Conservation (phyloP, 2,797 vertebrate genomes). For the Scolopax rusticola region DNA sequence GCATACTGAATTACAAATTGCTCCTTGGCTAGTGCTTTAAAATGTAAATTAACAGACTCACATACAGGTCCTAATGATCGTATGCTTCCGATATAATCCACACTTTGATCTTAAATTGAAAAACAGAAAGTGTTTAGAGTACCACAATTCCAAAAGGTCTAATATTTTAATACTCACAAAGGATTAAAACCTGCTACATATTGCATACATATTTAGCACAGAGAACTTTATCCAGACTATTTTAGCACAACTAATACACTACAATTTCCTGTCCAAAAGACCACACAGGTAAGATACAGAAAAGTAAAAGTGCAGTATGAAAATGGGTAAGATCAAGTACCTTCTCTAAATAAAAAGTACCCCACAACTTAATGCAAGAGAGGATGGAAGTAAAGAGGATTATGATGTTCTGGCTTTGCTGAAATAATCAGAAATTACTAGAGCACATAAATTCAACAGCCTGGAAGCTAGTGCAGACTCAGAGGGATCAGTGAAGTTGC, state of each 20-base stretch:
- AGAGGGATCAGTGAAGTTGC: neutral
- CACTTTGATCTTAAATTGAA: slow-evolving; percentile 59
- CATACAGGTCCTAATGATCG: slow-evolving; percentile 78
- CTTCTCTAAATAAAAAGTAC: neutral
- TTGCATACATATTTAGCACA: neutral
- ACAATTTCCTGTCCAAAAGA: neutral
- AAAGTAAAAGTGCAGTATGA: neutral
- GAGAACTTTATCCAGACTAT: neutral
- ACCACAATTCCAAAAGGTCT: neutral
- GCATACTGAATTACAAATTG: slow-evolving; percentile 69
- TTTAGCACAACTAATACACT: neutral
- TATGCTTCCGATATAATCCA: slow-evolving; percentile 78
- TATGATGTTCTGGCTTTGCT: neutral
- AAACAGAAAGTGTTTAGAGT: neutral
- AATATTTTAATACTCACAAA: neutral
- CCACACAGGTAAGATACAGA: neutral
- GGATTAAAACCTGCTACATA: neutral
- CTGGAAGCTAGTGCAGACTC: neutral
- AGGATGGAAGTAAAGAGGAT: neutral
- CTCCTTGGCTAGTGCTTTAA: slow-evolving; percentile 64
- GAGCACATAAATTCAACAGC: neutral
- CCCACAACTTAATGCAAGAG: neutral
- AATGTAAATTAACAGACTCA: slow-evolving; percentile 70
- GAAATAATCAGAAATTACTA: neutral
- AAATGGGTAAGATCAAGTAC: neutral